Evolutionary conservation across 2,888 invertebrate genomes (phyloP).

Genomic region (Stegana nigrithorax): DNA sequence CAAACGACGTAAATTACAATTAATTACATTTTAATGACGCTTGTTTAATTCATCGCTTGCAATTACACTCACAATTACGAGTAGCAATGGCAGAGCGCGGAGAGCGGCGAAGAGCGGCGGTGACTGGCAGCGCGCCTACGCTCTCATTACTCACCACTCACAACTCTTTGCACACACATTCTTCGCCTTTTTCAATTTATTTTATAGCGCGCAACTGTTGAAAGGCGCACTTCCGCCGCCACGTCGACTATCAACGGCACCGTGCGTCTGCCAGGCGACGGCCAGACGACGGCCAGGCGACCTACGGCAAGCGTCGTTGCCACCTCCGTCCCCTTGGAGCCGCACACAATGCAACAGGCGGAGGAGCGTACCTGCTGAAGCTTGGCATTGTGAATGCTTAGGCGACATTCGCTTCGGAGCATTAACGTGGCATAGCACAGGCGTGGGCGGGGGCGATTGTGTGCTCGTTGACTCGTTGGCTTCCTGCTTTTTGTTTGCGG

Average conservation of each 20-base stretch:
- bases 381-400: too few relatives aligned
- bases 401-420: too few relatives aligned
- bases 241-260: too few relatives aligned
- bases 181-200: conserved; percentile 15
- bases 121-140: neutral
- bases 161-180: conserved; percentile 8
- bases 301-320: too few relatives aligned
- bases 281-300: neutral
- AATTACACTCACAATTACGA: conserved; percentile 62
- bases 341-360: too few relatives aligned
- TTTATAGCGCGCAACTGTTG: conserved; percentile 14
- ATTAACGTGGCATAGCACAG: too few relatives aligned
- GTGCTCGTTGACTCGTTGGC: too few relatives aligned
- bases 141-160: conserved; percentile 13
- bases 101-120: neutral
- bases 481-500: too few relatives aligned
- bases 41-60: conserved; percentile 63
- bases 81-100: conserved; percentile 8
- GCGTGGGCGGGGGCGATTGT: too few relatives aligned
- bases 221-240: conserved; percentile 1
- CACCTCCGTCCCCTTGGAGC: too few relatives aligned
- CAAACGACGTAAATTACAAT: conserved; percentile 62
- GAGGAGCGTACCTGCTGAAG: too few relatives aligned
- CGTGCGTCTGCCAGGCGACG: neutral
- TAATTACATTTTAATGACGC: conserved; percentile 66